phyloP scores from a whole-genome alignment of 2,888 invertebrate species.

The Drosophila meridionalis region DNA sequence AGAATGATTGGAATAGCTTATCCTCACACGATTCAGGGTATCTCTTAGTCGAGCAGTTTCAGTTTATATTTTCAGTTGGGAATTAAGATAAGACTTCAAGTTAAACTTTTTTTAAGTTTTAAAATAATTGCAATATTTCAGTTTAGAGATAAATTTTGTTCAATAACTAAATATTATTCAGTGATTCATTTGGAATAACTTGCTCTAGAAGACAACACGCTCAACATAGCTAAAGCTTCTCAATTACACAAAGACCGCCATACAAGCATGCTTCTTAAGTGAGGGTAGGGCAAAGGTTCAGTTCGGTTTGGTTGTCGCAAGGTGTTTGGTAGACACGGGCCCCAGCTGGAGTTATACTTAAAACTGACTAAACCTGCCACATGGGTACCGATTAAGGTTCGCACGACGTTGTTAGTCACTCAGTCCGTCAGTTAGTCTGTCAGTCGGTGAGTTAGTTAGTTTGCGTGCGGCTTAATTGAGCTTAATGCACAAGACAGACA shows the following conservation, averaged over 20 bases:
- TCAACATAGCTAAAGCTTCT: background rate
- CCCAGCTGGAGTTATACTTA: slow-evolving; percentile 9
- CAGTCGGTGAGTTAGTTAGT: slow-evolving; percentile 13
- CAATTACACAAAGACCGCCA: too few species aligned
- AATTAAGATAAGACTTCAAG: too few species aligned
- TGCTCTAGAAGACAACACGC: too few species aligned
- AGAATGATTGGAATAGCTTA: too few species aligned
- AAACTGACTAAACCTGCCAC: slow-evolving; percentile 20
- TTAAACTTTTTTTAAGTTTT: too few species aligned
- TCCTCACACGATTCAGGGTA: too few species aligned
- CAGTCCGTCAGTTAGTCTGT: background rate
- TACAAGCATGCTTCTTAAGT: background rate
- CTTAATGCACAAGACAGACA: slow-evolving; percentile 52
- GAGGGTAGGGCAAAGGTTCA: slow-evolving; percentile 6
- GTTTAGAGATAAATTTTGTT: too few species aligned
- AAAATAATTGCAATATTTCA: too few species aligned
- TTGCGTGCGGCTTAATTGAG: slow-evolving; percentile 72
- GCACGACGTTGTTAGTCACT: slow-evolving; percentile 21
- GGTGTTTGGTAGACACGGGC: slow-evolving; percentile 63
- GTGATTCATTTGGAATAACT: background rate
- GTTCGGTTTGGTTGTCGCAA: slow-evolving; percentile 24
- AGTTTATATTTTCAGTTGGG: too few species aligned
- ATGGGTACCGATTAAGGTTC: slow-evolving; percentile 45
- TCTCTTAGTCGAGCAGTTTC: too few species aligned
- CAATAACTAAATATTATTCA: too few species aligned